Conservation (phyloP, 2,797 vertebrate genomes). For the Anguilla pacifica region DNA sequence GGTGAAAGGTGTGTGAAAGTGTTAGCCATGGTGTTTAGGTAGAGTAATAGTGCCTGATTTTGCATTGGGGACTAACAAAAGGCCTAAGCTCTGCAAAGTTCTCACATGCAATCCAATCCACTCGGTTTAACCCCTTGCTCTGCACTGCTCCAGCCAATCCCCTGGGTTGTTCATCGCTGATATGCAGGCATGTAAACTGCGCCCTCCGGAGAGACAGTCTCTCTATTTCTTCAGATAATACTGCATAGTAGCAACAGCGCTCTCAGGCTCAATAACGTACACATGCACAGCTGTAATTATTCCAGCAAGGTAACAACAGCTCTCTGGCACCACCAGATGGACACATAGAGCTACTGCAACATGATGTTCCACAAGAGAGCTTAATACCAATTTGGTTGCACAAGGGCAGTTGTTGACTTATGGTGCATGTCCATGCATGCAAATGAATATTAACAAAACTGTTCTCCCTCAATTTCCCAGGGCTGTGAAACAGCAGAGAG, state of each 20-base stretch:
- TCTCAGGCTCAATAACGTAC: background rate
- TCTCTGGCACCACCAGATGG: conserved; percentile 54
- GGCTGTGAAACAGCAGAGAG: background rate
- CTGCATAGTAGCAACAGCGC: background rate
- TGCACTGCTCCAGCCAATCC: background rate
- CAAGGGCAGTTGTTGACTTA: background rate
- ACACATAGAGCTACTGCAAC: background rate
- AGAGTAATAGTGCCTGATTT: background rate
- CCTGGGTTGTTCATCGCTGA: background rate
- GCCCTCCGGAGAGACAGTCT: background rate
- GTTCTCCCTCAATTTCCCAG: background rate
- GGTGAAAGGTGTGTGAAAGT: background rate
- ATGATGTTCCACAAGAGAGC: background rate
- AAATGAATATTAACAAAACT: background rate
- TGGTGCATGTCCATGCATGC: background rate
- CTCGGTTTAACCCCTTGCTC: background rate
- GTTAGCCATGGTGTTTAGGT: background rate
- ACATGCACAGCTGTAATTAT: background rate
- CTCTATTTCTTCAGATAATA: background rate
- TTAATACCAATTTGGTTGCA: background rate
- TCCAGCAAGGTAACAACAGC: conserved; percentile 25
- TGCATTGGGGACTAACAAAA: background rate
- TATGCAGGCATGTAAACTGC: background rate
- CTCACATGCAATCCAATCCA: background rate
- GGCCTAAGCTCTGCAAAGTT: background rate